Conservation (phyloP, 2,113 vertebrate genomes). For the Stegostoma tigrinum region DNA sequence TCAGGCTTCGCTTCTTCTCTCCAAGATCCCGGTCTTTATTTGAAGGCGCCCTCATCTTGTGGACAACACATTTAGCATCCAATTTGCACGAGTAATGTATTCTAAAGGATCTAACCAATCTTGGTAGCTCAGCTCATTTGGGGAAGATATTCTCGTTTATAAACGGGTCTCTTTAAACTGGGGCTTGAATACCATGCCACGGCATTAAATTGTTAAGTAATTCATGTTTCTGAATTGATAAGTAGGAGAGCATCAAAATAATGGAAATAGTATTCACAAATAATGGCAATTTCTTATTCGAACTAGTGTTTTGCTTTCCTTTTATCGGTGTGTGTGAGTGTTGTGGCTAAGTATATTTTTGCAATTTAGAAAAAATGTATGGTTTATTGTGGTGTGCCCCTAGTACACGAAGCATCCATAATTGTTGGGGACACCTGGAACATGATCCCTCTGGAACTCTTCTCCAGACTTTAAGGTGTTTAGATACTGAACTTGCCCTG, state of each 20-base stretch:
- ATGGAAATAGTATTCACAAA: not conserved
- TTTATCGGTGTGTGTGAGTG: not conserved
- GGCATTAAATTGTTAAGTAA: not conserved
- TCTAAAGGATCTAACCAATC: not conserved
- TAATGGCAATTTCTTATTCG: not conserved
- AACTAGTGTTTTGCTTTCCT: not conserved
- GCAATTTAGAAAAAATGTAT: not conserved
- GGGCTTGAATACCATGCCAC: no score
- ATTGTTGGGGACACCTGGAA: not conserved
- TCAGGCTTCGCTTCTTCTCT: not conserved
- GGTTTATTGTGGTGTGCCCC: not conserved
- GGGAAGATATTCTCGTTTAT: not conserved
- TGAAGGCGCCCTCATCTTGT: not conserved
- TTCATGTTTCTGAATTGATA: not conserved
- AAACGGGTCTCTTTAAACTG: not conserved
- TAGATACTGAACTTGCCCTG: no score
- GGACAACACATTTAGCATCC: not conserved
- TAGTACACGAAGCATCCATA: no score
- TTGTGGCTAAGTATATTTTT: not conserved
- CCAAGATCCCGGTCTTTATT: not conserved
- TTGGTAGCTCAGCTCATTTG: not conserved
- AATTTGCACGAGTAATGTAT: not conserved
- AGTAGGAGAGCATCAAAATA: not conserved
- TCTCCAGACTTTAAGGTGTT: no score
- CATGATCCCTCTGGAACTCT: not conserved